Conservation (phyloP, 1,140 invertebrate genomes). For the Microplitis demolitor region DNA sequence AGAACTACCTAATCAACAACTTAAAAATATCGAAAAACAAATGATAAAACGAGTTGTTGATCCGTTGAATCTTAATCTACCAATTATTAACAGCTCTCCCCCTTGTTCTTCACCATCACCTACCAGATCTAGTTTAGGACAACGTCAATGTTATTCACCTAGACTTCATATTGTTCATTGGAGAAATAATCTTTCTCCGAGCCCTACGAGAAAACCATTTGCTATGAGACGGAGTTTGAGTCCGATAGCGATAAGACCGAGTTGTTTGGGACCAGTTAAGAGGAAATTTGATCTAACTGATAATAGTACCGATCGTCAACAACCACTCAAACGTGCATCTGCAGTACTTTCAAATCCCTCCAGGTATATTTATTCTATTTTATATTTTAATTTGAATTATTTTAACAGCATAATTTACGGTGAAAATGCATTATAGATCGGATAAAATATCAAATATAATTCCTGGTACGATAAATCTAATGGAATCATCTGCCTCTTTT, state of each 20-base stretch:
- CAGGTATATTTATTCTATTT: slow-evolving; percentile 38
- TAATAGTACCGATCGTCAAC: slow-evolving; percentile 59
- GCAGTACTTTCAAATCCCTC: slow-evolving; percentile 52
- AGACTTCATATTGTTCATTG: slow-evolving; percentile 64
- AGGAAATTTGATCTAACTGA: slow-evolving; percentile 80
- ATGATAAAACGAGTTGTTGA: slow-evolving; percentile 53
- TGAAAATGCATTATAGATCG: slow-evolving; percentile 39
- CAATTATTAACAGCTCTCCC: slow-evolving; percentile 50
- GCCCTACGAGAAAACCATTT: slow-evolving; percentile 80
- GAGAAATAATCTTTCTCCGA: slow-evolving; percentile 74
- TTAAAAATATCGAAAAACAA: slow-evolving; percentile 52
- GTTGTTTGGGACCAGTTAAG: slow-evolving; percentile 69
- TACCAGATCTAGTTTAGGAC: slow-evolving; percentile 63
- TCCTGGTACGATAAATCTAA: slow-evolving; percentile 64
- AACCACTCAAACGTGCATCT: slow-evolving; percentile 64
- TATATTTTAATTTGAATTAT: background rate
- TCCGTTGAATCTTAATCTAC: slow-evolving; percentile 55
- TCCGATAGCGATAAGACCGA: slow-evolving; percentile 77
- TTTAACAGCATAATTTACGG: background rate
- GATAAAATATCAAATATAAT: slow-evolving; percentile 64
- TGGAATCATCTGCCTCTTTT: slow-evolving; percentile 66
- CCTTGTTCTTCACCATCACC: slow-evolving; percentile 72
- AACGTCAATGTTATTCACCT: slow-evolving; percentile 69
- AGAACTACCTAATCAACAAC: slow-evolving; percentile 51
- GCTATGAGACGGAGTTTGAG: slow-evolving; percentile 80